phyloP scores from a whole-genome alignment of 2,888 invertebrate species.

The Hypercompe scribonia region DNA sequence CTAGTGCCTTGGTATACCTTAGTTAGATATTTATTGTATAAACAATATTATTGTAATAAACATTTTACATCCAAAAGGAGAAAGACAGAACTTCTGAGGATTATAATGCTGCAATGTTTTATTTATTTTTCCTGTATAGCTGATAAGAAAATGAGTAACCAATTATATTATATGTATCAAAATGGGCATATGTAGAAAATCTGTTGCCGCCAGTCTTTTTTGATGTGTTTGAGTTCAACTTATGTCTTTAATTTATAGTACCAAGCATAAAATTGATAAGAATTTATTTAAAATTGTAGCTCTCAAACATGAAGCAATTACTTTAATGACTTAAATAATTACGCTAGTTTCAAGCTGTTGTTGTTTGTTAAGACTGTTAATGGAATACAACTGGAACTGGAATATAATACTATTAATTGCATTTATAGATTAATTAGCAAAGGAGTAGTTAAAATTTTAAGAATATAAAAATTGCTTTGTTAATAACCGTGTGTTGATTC shows the following conservation, averaged over 20 bases:
- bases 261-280: neutral
- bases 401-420: neutral
- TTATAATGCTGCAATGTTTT: constrained; percentile 13
- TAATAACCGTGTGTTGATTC: no score
- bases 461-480: no score
- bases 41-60: neutral
- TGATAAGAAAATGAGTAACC: constrained; percentile 5
- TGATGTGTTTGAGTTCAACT: neutral
- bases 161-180: neutral
- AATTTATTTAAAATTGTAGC: neutral
- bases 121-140: constrained; percentile 12
- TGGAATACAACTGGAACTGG: neutral
- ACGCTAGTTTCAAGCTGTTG: neutral
- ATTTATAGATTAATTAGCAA: no score
- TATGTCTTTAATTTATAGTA: neutral
- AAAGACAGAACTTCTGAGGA: neutral
- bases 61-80: neutral
- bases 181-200: neutral
- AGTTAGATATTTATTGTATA: neutral
- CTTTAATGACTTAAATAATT: neutral
- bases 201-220: neutral
- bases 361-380: neutral
- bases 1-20: neutral
- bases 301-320: neutral
- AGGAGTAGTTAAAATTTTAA: no score